Evolutionary conservation across 1,140 invertebrate genomes (phyloP).

Genomic region (Trachymyrmex septentrionalis): DNA sequence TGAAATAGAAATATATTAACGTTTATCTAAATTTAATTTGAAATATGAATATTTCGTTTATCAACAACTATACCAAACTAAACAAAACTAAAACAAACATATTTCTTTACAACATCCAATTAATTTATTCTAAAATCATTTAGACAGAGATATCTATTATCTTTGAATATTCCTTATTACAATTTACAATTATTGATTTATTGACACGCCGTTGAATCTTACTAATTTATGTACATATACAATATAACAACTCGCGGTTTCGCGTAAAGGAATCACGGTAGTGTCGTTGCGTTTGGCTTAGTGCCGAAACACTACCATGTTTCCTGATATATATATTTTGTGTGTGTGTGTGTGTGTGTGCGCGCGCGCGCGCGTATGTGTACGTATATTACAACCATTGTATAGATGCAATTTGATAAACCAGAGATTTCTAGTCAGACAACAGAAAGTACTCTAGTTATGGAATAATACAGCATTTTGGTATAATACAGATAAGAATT

Average conservation of each 20-base stretch:
- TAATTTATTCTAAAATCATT: neutral
- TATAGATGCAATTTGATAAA: neutral
- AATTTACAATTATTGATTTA: constrained; percentile 6
- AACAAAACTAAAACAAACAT: neutral
- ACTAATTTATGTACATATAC: neutral
- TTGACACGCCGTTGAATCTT: neutral
- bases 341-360: too few species aligned
- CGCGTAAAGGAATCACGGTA: too few species aligned
- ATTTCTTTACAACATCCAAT: neutral
- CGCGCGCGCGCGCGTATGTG: too few species aligned
- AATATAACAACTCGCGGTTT: too few species aligned
- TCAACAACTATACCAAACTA: neutral
- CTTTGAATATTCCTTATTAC: neutral
- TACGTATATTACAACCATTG: neutral
- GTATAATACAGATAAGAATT: constrained; percentile 21
- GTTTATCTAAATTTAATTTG: neutral
- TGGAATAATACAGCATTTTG: constrained; percentile 9
- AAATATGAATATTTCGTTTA: neutral
- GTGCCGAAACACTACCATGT: too few species aligned
- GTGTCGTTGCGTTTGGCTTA: too few species aligned
- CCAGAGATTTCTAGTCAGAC: neutral
- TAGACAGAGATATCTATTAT: neutral
- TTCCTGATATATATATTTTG: too few species aligned
- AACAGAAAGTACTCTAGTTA: neutral
- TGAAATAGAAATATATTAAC: neutral